Evolutionary conservation across 2,888 invertebrate genomes (phyloP), one percentile per base, ranked within the genome.

Genomic region (Heteropelma amictum): DNA sequence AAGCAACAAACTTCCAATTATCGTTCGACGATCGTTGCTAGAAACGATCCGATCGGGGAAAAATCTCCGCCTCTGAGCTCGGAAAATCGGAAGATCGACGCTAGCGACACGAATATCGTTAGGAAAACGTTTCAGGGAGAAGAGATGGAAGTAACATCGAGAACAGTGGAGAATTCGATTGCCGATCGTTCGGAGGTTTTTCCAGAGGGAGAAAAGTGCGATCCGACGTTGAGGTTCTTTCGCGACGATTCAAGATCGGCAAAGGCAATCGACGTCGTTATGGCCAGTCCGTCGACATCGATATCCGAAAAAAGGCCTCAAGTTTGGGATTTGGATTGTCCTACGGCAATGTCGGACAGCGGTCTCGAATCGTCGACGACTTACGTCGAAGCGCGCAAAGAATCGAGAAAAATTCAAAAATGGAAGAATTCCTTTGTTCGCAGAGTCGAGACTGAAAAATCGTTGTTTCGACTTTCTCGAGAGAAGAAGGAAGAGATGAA

Each of bases 301-400:
- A 1, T 14, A 7, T 10, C 63, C 17, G 72, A 75, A 17, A 65
- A 77, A 51, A 67, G 75, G 28, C 56, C 75, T 2, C 30, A 49
- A 4, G 61, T 63, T 2, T 72, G 78, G 67, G 78, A 78, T 40
- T 19, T 68, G 2, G 79, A 79, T 56, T 79, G 73, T 17, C 76
- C 77, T 28, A 72, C 76, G 3, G 76, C 71, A 6, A 30, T 79
- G 26, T 78, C 79, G 1, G 79, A 79, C 60, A 78, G 78, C 53
- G 79, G 79, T 1, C 63, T 79, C n/a, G 79, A 78, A 42, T 79
- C 79, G 0, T 79, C 79, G 17, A 78, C 79, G 42, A 79, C 79
- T 6, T 77, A 68, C 35, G 65, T 72, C 54, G 79, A 77, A 40
- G 77, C 76, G 7, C 60, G 60, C 26, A 78, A 79, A 35, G 68